Evolutionary conservation across 2,113 vertebrate genomes (phyloP), one percentile per base, ranked within the genome.

Genomic region (Triplophysa rosa): DNA sequence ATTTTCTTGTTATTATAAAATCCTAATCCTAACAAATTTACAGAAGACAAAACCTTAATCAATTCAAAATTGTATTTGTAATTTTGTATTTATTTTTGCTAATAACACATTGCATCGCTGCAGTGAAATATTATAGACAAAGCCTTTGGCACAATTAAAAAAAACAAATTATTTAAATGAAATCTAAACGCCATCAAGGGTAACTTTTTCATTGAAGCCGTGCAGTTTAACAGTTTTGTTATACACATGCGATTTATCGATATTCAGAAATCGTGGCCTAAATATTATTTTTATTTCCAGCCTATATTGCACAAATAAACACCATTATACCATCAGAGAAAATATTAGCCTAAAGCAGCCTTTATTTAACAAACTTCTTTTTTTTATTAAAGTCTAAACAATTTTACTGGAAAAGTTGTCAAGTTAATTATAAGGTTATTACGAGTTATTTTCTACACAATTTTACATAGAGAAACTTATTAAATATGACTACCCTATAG

Each of bases 91-190:
- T 10, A 59, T 70, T 23, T 19, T 9, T 52, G 8, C 47, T 17
- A 69, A 37, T 8, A 29, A 69, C 54, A 54, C 9, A 52, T 29
- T 11, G 54, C 13, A 72, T 59, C 21, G 69, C 59, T 72, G 59
- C 16, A 42, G n/a, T 71, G 16, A 59, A 59, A 33, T 56, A 9
- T 42, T 8, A 8, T 17, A 16, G 2, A 52, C 13, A 16, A 16
- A 52, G 14, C 13, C 49, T 52, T 52, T 52, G 1, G 14, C 13
- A 52, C 49, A 52, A 52, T 52, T 16, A 52, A 16, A 17, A 17
- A 17, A 52, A 17, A 6, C 14, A 14, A 52, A 52, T 52, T 5
- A 52, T 52, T 52, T 52, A 5, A 52, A 52, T 52, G 1, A 71
- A 37, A 19, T 71, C 26, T 24, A 71, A 58, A 56, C 26, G n/a